Evolutionary conservation across 1,140 invertebrate genomes (phyloP).

Genomic region (Ceratina japonica): DNA sequence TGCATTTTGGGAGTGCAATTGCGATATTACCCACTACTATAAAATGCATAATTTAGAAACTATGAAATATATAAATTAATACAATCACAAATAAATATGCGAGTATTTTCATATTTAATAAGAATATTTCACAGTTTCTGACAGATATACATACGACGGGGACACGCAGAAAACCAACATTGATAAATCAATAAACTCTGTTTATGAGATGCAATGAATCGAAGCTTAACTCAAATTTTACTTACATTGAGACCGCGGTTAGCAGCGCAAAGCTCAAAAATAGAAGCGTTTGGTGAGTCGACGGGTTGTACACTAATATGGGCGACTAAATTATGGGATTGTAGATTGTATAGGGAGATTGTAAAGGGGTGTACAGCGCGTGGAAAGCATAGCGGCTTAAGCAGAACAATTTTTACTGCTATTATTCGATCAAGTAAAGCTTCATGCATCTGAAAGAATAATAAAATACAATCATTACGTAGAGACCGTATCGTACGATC

Average conservation of each 20-base stretch:
- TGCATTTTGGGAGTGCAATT: too few species aligned
- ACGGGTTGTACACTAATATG: constrained; percentile 17
- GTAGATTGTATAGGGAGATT: constrained; percentile 33
- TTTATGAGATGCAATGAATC: constrained; percentile 14
- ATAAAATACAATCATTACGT: constrained; percentile 70
- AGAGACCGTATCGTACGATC: constrained; percentile 31
- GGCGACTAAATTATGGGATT: constrained; percentile 47
- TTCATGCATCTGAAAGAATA: constrained; percentile 79
- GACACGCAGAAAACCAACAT: background rate
- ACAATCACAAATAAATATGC: background rate
- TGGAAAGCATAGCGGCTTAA: constrained; percentile 79
- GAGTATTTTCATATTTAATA: background rate
- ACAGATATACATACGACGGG: background rate
- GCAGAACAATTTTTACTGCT: constrained; percentile 70
- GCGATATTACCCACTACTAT: too few species aligned
- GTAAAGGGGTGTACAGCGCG: constrained; percentile 60
- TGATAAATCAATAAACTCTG: constrained; percentile 12
- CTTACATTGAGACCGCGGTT: constrained; percentile 65
- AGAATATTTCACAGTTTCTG: constrained; percentile 19
- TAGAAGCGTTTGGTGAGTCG: constrained; percentile 58
- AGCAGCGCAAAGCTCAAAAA: constrained; percentile 60
- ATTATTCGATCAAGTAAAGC: constrained; percentile 75
- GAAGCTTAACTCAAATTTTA: constrained; percentile 36
- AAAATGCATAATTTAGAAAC: background rate
- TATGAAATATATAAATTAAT: constrained; percentile 3